A percentile compares a stretch with the other conserved stretches of the same genome.
Conservation (phyloP, 2,113 vertebrate species). For the Rhabdornis inornatus region DNA sequence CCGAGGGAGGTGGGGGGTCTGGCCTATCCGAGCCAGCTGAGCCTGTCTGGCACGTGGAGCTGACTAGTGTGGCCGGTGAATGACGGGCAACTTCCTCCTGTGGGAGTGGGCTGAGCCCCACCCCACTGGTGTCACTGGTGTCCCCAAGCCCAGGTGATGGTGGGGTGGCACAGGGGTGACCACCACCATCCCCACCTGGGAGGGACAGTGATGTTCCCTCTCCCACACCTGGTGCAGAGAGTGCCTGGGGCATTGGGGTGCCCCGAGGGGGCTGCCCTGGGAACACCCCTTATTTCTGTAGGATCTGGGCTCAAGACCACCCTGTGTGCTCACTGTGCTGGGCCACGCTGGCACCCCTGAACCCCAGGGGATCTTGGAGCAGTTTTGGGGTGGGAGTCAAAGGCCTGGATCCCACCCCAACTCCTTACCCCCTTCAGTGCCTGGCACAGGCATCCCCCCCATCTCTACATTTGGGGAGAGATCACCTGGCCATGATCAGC, state of each 20-base stretch:
- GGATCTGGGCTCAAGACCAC: background rate
- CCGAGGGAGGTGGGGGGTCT: background rate
- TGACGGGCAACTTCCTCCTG: background rate
- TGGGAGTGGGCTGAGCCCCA: background rate
- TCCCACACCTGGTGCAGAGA: background rate
- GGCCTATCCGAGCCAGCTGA: background rate
- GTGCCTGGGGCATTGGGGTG: background rate
- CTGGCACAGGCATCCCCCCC: background rate
- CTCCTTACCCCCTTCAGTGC: no score
- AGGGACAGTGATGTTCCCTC: background rate
- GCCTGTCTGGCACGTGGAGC: background rate
- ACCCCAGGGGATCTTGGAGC: background rate
- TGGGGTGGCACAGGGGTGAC: background rate
- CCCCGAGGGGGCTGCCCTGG: background rate
- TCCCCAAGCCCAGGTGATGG: background rate
- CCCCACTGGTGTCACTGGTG: background rate
- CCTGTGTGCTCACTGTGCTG: background rate
- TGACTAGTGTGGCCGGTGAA: fast-evolving
- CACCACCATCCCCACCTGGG: background rate
- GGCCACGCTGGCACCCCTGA: background rate
- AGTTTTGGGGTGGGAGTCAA: background rate
- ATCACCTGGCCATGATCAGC: background rate
- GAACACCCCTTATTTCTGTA: fast-evolving
- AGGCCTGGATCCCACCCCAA: background rate
- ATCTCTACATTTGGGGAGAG: background rate